phyloP scores from a whole-genome alignment of 2,797 vertebrate genomes.

The Malacoctenus gilli region DNA sequence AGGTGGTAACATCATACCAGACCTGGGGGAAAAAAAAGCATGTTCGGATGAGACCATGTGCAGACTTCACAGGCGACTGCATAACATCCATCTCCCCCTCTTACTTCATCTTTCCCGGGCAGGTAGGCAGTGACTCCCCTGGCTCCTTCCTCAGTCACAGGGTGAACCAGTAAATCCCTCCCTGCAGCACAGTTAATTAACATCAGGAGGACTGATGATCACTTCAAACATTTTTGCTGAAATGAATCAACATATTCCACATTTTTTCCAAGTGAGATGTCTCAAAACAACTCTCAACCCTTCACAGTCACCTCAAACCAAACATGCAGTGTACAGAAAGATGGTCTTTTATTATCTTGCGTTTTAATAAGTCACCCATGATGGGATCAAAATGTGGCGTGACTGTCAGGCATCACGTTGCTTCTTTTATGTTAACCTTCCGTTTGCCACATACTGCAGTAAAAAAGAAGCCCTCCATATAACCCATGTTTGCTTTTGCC shows the following conservation, averaged over 20 bases:
- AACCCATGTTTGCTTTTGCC: too few relatives aligned
- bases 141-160: slow-evolving; percentile 88
- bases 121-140: slow-evolving; percentile 88
- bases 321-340: too few relatives aligned
- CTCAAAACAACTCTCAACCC: too few relatives aligned
- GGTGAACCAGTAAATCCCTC: slow-evolving; percentile 87
- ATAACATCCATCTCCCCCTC: not conserved
- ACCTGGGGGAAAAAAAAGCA: slow-evolving; percentile 75
- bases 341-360: too few relatives aligned
- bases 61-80: not conserved
- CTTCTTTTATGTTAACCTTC: too few relatives aligned
- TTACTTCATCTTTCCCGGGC: slow-evolving; percentile 89
- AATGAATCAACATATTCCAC: not conserved
- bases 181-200: slow-evolving; percentile 72
- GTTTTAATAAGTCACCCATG: too few relatives aligned
- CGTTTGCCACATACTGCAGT: too few relatives aligned
- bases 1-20: slow-evolving; percentile 88
- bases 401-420: too few relatives aligned
- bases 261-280: too few relatives aligned
- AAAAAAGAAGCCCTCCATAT: too few relatives aligned
- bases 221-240: not conserved
- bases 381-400: too few relatives aligned
- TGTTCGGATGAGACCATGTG: not conserved
- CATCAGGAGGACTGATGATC: not conserved
- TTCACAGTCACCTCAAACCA: too few relatives aligned